Percentiles rank a stretch among this genome's conserved stretches.
Evolutionary conservation across 2,113 vertebrate species (phyloP).

Genomic region (Oenanthe oenanthe): DNA sequence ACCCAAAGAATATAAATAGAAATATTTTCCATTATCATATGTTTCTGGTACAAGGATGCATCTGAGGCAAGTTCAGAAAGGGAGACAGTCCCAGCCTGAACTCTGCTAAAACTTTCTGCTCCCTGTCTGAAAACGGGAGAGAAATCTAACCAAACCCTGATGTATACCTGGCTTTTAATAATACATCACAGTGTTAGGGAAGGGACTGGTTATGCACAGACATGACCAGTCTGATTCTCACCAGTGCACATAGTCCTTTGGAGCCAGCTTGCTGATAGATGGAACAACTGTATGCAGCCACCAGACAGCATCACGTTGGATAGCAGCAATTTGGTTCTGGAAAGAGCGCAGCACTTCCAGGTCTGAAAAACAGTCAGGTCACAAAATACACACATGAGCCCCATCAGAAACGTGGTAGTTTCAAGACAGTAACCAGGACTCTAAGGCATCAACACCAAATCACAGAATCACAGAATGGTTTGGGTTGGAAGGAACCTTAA

Average conservation of each 20-base stretch:
- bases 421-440: neutral
- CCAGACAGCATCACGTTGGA: slow-evolving; percentile 96
- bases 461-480: neutral
- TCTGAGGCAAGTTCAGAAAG: neutral
- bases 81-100: neutral
- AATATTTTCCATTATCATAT: neutral
- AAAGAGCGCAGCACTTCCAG: slow-evolving; percentile 91
- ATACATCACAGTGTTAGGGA: neutral
- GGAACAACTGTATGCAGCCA: slow-evolving; percentile 97
- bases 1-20: neutral
- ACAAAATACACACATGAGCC: neutral
- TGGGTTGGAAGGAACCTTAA: neutral
- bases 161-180: fast-evolving
- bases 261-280: slow-evolving; percentile 91
- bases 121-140: neutral
- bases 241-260: slow-evolving; percentile 98
- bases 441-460: neutral
- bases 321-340: slow-evolving; percentile 96
- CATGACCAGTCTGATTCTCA: slow-evolving; percentile 46
- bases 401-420: neutral
- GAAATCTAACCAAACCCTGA: neutral
- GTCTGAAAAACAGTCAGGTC: slow-evolving; percentile 76
- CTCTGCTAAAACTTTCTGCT: neutral
- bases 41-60: neutral
- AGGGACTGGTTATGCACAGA: neutral